Base-by-base conservation (phyloP, 2,888 invertebrate genomes). In the Epistrophe eligans region DNA sequence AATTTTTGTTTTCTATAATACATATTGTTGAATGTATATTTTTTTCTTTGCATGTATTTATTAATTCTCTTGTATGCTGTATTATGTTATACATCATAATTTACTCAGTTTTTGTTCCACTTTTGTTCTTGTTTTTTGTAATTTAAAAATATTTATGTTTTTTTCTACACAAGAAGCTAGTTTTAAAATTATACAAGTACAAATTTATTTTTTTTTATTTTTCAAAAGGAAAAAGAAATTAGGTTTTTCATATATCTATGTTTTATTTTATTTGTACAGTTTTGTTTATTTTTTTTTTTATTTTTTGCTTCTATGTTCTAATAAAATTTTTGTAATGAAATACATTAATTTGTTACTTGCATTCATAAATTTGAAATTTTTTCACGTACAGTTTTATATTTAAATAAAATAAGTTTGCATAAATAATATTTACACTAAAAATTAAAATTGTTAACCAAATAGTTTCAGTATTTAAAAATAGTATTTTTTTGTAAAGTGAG, bases 41-140 rank as follows among this genome's bases (percentile, higher is more conserved):
- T 50, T 24, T 60, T n/a, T 38, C 2, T 58, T 10, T 38, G 48
- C 17, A 48, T 48, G 8, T 48, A 17, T 48, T 48, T 17, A 48
- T 48, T 45, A 7, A n/a, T 38, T 58, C 28, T 45, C 48, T 57
- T 74, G 48, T 55, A 32, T 55, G 15, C 28, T 55, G 28, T 55
- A 7, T 66, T 19, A 48, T 48, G 28, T 38, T 40, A 64, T 67
- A 32, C 67, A 55, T 48, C 28, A 72, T 74, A 72, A 74, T 57
- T 74, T 84, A 84, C 74, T 84, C 70, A 80, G 38, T 66, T 84
- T 60, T 84, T 81, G 72, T 76, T 84, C 77, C 84, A 79, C 60
- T 74, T 83, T 84, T 74, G 52, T 70, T 79, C 67, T 43, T 71
- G 15, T 60, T 57, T 67, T 58, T 28, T 35, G 57, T 19, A 50